These are phyloP conservation scores for Chalcosyrphus nemorum DNA, from an alignment of 2,888 invertebrate species.

Conservation along the genomic window DNA sequence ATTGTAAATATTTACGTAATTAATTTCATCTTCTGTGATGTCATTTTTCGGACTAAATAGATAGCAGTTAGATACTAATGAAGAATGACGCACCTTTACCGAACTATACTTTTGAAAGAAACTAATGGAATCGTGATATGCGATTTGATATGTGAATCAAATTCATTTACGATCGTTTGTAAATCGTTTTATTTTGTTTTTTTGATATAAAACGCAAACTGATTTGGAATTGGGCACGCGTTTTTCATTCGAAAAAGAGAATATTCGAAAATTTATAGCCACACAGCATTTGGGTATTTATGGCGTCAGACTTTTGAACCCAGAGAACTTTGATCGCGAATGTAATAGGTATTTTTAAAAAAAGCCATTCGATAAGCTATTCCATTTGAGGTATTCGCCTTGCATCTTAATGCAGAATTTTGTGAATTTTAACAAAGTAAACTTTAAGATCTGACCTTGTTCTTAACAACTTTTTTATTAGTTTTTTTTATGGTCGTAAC, in stretches of 20 bases:
- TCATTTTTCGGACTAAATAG: neutral
- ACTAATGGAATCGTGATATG: neutral
- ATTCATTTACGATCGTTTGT: slow-evolving; percentile 4
- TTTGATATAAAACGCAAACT: neutral
- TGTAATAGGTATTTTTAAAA: no score
- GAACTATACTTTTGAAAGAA: neutral
- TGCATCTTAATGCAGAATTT: no score
- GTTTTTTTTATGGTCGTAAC: no score
- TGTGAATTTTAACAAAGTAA: no score
- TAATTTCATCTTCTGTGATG: slow-evolving; percentile 6
- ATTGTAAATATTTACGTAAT: slow-evolving; percentile 15
- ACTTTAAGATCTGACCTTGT: no score
- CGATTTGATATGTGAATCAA: slow-evolving; percentile 3
- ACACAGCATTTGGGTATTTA: no score
- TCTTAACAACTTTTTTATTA: no score
- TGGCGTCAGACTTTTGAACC: no score
- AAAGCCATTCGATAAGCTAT: no score
- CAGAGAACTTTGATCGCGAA: neutral
- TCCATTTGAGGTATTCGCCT: no score
- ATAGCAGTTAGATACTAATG: slow-evolving; percentile 21
- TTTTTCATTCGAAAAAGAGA: neutral
- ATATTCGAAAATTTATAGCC: no score
- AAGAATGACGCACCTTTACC: neutral
- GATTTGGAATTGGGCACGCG: slow-evolving; percentile 9
- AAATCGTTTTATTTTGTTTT: slow-evolving; percentile 15